Evolutionary conservation across 2,797 vertebrate species (phyloP).

Genomic region (Silurus aristotelis): DNA sequence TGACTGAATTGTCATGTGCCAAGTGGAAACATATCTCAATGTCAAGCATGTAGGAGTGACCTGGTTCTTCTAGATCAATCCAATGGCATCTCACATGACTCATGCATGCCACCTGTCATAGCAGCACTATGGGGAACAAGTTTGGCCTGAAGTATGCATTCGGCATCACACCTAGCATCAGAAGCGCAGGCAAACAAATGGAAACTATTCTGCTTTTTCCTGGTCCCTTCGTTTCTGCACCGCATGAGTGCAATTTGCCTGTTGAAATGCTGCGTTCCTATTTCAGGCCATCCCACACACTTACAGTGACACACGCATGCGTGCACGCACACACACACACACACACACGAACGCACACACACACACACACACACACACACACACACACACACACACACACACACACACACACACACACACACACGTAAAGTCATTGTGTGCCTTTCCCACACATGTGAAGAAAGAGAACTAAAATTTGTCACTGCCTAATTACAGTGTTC

Average conservation of each 20-base stretch:
- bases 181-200: conserved; percentile 12
- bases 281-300: conserved; percentile 48
- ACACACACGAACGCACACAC: conserved; percentile 7
- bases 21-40: conserved; percentile 33
- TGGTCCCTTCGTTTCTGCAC: conserved; percentile 8
- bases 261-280: conserved; percentile 44
- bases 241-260: conserved; percentile 42
- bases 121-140: conserved; percentile 19
- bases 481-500: conserved; percentile 56
- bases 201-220: conserved; percentile 25
- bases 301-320: conserved; percentile 32
- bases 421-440: conserved; percentile 48
- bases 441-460: conserved; percentile 44
- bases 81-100: conserved; percentile 42
- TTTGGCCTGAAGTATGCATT: conserved; percentile 33
- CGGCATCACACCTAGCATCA: conserved; percentile 35
- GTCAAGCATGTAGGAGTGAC: conserved; percentile 39
- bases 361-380: conserved; percentile 44
- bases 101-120: conserved; percentile 45
- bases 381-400: conserved; percentile 16
- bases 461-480: conserved; percentile 50
- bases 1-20: conserved; percentile 32
- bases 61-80: conserved; percentile 27
- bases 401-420: conserved; percentile 13
- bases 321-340: conserved; percentile 9